These are phyloP conservation scores for Oreamnos americanus DNA, from an alignment of 2,113 vertebrate genomes.

Conservation along the genomic window DNA sequence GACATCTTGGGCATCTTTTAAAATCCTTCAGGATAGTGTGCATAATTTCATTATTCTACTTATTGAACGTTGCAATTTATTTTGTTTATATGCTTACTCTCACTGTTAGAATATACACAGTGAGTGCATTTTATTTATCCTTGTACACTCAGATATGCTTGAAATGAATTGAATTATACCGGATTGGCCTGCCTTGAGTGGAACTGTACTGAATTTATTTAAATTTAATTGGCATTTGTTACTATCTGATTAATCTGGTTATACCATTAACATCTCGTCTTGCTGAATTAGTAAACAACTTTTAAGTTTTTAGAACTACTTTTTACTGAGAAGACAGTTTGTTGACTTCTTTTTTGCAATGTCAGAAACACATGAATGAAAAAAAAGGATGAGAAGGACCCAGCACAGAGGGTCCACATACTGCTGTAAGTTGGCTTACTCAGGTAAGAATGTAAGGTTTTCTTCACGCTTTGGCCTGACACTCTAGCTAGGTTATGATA, in stretches of 20 bases:
- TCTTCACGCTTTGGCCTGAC: not conserved
- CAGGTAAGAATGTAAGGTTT: not conserved
- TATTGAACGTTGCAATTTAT: not conserved
- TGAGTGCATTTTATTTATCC: not conserved
- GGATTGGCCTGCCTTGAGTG: not conserved
- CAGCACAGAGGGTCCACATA: not conserved
- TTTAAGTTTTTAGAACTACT: not conserved
- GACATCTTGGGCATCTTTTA: not conserved
- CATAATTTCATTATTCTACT: not conserved
- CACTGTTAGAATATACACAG: not conserved
- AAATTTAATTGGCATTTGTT: slow-evolving; percentile 34
- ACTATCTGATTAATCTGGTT: slow-evolving; percentile 12
- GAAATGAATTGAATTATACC: not conserved
- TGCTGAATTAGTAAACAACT: slow-evolving; percentile 8
- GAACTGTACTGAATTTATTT: slow-evolving; percentile 16
- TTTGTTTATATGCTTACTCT: not conserved
- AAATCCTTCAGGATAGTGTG: not conserved
- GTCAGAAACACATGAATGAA: not conserved
- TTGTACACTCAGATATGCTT: not conserved
- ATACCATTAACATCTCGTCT: not conserved
- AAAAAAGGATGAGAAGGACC: not conserved
- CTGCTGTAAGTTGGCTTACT: not conserved
- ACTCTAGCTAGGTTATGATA: not conserved
- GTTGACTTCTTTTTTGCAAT: not conserved
- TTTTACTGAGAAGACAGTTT: not conserved